A percentile compares a stretch with the other conserved stretches of the same genome.
Evolutionary conservation across 1,140 invertebrate species (phyloP).

Genomic region (Hetaerina americana): DNA sequence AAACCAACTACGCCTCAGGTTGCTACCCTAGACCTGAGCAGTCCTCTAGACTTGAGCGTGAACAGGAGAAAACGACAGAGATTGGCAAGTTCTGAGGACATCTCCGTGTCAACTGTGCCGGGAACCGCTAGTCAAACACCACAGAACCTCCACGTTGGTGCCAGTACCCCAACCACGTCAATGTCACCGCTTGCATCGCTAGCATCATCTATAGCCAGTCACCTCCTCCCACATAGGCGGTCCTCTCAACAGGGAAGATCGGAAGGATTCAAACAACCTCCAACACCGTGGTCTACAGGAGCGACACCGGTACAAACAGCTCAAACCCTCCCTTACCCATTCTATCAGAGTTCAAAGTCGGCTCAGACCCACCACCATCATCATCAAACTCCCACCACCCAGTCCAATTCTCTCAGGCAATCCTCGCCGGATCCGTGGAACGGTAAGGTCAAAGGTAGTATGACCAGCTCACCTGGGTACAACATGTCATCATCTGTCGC

Average conservation of each 20-base stretch:
- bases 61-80: slow-evolving; percentile 57
- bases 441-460: slow-evolving; percentile 56
- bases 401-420: too few species aligned
- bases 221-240: background rate
- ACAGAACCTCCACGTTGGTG: slow-evolving; percentile 41
- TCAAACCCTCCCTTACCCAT: too few species aligned
- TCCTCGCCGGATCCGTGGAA: slow-evolving; percentile 42
- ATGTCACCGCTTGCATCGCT: slow-evolving; percentile 20
- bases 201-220: background rate
- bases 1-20: slow-evolving; percentile 38
- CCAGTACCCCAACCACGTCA: too few species aligned
- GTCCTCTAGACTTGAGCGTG: slow-evolving; percentile 66
- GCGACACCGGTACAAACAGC: too few species aligned
- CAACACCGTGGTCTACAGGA: too few species aligned
- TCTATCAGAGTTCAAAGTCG: too few species aligned
- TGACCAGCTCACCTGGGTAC: slow-evolving; percentile 14
- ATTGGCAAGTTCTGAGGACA: slow-evolving; percentile 41
- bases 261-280: too few species aligned
- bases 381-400: slow-evolving; percentile 15
- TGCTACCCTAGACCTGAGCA: slow-evolving; percentile 42
- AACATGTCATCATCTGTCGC: slow-evolving; percentile 20
- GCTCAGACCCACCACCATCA: too few species aligned
- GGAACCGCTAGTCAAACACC: slow-evolving; percentile 50
- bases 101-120: slow-evolving; percentile 19
- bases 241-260: background rate